phyloP scores from a whole-genome alignment of 2,888 invertebrate genomes.

The Hirtodrosophila duncani region DNA sequence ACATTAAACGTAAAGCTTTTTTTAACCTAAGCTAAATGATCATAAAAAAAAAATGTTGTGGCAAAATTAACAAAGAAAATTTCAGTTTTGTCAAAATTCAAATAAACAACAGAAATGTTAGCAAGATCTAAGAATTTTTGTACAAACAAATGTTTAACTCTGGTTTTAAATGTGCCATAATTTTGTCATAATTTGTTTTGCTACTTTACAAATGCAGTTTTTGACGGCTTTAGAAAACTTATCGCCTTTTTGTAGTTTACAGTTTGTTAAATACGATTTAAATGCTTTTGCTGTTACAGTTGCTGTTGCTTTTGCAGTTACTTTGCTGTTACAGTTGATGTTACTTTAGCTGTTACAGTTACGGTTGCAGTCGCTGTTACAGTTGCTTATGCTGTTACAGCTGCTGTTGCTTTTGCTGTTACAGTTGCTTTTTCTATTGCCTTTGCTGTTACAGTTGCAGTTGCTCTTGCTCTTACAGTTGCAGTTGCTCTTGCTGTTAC shows the following conservation, averaged over 20 bases:
- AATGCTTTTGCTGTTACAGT: constrained; percentile 44
- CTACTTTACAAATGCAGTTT: constrained; percentile 67
- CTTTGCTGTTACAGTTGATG: neutral
- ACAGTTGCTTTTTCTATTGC: constrained; percentile 53
- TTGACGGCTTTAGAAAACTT: constrained; percentile 55
- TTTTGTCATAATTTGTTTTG: constrained; percentile 23
- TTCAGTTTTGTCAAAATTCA: too few species aligned
- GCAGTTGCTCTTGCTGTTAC: constrained; percentile 44
- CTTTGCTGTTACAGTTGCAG: constrained; percentile 25
- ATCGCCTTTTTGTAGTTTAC: constrained; percentile 51
- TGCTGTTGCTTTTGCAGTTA: constrained; percentile 17
- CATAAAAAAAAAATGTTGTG: too few species aligned
- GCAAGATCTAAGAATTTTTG: too few species aligned
- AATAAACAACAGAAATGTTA: too few species aligned
- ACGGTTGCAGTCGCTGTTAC: constrained; percentile 16
- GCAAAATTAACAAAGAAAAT: too few species aligned
- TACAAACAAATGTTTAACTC: too few species aligned
- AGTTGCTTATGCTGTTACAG: too few species aligned
- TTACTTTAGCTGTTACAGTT: constrained; percentile 41
- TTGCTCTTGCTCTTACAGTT: constrained; percentile 19
- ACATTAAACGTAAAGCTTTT: constrained; percentile 65
- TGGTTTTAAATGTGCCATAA: too few species aligned
- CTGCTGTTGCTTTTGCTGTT: constrained; percentile 17
- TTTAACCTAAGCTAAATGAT: too few species aligned
- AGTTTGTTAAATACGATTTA: constrained; percentile 62